Base-by-base conservation (phyloP, 2,797 vertebrate species). In the Thalassophryne amazonica region DNA sequence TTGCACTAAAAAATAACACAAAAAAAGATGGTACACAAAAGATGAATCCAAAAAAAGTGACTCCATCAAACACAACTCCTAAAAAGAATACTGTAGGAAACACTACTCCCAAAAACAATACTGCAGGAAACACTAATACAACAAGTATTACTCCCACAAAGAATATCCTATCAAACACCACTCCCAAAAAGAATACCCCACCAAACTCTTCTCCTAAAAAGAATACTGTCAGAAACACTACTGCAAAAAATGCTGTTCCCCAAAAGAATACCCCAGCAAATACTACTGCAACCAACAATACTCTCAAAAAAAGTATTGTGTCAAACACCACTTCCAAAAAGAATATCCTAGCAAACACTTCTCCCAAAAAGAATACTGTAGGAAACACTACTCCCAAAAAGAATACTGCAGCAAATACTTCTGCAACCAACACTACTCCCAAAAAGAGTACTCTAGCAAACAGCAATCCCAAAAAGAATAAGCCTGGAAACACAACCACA, bases 21-120 rank as follows among this genome's bases (percentile, higher is more conserved):
- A 61, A 28, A 60, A 75, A 73, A 36, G 17, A 15, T 39, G 7
- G 31, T 15, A 15, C 45, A 21, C 12, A 24, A 14, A 80, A 74
- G 25, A 41, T 17, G 22, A 53, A 53, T 15, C n/a, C 55, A 18
- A 29, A 43, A 40, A 70, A 52, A 4, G 1, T 7, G 11, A 30
- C 1, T 15, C 56, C 61, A 21, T 70, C 70, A 45, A 70, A 61
- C 17, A 17, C 16, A 10, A 29, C 14, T 11, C 21, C 41, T 3
- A 4, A 7, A 31, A 62, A 35, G 7, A 21, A 28, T 3, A 20
- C 13, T 5, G 20, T 24, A 6, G 8, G 7, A 14, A 63, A 70
- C 18, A 40, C 12, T 21, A 39, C 25, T 16, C 30, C 29, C 0
- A 27, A 13, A 18, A 28, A 30, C 18, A 36, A 3, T 7, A 22